A percentile compares a stretch with the other conserved stretches of the same genome.
Conservation (phyloP, 1,140 invertebrate genomes). For the Eriocheir sinensis region DNA sequence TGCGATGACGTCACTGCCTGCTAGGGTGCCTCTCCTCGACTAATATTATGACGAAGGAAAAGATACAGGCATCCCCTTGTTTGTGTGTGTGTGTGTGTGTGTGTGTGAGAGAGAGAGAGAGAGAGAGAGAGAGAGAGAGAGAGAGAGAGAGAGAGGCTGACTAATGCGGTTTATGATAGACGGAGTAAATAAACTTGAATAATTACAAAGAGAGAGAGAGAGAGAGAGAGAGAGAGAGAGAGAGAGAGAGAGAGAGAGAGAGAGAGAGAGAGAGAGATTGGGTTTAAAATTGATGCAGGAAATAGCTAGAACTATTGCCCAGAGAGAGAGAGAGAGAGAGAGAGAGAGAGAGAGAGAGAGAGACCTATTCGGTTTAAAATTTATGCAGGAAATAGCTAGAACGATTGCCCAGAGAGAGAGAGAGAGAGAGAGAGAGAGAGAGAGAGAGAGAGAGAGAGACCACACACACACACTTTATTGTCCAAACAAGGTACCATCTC, state of each 20-base stretch:
- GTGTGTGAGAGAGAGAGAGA: not conserved
- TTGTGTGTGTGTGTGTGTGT: too few relatives aligned
- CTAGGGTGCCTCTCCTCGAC: too few relatives aligned
- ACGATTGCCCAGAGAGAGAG: constrained; percentile 26
- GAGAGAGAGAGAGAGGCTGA: not conserved
- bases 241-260: not conserved
- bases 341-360: constrained; percentile 17
- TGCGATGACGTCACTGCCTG: too few relatives aligned
- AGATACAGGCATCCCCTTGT: too few relatives aligned
- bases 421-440: not conserved
- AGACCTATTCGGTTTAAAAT: not conserved
- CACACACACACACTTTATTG: constrained; percentile 64
- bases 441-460: not conserved
- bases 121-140: constrained; percentile 18
- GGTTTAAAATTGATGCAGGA: too few relatives aligned
- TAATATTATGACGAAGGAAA: too few relatives aligned
- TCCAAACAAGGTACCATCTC: too few relatives aligned
- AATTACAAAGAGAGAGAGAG: not conserved
- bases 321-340: constrained; percentile 19
- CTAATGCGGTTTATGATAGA: too few relatives aligned
- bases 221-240: not conserved
- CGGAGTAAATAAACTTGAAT: not conserved
- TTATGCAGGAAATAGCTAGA: not conserved
- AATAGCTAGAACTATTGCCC: too few relatives aligned
- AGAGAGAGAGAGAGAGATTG: too few relatives aligned